Conservation (phyloP, 2,113 vertebrate species). For the Setophaga kirtlandii region DNA sequence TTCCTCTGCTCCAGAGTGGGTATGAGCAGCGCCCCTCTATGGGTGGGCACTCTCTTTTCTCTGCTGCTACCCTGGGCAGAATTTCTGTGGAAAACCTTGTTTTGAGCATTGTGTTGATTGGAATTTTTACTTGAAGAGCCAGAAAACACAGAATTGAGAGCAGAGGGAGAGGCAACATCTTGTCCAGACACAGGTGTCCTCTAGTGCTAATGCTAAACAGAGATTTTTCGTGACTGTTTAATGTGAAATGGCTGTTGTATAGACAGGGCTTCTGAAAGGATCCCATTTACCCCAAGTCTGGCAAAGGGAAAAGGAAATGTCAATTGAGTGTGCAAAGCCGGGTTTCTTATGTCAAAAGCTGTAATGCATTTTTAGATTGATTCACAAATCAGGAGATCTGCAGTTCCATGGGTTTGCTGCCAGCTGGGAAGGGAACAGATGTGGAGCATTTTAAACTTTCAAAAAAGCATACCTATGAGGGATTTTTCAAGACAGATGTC, state of each 20-base stretch:
- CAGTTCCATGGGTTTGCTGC: neutral
- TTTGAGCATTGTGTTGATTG: neutral
- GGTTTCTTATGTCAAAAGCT: neutral
- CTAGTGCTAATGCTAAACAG: neutral
- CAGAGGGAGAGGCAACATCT: neutral
- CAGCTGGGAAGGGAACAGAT: neutral
- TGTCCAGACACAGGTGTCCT: neutral
- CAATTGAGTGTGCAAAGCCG: neutral
- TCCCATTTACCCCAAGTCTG: neutral
- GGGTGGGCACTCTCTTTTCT: too few relatives aligned
- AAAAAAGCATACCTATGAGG: neutral
- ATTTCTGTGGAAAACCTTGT: neutral
- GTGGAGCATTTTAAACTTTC: neutral
- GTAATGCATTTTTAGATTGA: neutral
- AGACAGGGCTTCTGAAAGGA: neutral
- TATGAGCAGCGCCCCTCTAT: neutral
- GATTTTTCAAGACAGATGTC: slow-evolving; percentile 3
- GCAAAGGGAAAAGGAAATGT: neutral
- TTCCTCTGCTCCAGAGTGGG: neutral
- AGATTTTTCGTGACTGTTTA: neutral
- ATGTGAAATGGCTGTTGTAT: neutral
- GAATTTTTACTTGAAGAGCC: neutral
- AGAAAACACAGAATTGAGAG: neutral
- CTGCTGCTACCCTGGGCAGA: accelerated
- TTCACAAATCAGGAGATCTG: neutral